A percentile compares a stretch with the other conserved stretches of the same genome.
Evolutionary conservation across 2,113 vertebrate species (phyloP).

Genomic region (Eonycteris spelaea): DNA sequence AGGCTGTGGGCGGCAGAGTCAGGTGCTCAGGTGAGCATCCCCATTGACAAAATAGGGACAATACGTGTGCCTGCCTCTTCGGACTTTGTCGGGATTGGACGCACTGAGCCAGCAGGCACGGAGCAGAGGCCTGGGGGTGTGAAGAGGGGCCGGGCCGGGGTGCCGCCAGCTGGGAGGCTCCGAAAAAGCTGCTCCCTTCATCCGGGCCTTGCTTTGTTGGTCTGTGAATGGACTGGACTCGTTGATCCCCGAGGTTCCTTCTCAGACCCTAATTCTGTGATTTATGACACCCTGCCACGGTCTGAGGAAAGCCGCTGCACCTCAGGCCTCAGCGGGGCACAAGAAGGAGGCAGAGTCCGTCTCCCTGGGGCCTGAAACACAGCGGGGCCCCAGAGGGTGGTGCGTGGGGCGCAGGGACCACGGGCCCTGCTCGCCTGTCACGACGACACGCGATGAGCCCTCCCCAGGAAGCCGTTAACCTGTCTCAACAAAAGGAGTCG

Average conservation of each 20-base stretch:
- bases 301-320: accelerated
- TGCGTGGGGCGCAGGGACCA: too few relatives aligned
- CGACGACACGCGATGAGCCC: accelerated
- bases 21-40: neutral
- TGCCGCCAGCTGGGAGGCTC: neutral
- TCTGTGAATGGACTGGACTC: neutral
- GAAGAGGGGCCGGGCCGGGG: accelerated
- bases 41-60: neutral
- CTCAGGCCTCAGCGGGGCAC: neutral
- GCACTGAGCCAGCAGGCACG: too few relatives aligned
- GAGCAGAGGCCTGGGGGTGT: neutral
- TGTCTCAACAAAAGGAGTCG: neutral
- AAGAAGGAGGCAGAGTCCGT: accelerated
- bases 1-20: neutral
- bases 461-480: accelerated
- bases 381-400: neutral
- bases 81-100: accelerated
- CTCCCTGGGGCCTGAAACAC: neutral
- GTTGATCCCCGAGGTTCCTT: neutral
- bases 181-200: neutral
- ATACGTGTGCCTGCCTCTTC: accelerated
- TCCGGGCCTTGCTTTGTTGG: neutral
- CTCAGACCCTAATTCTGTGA: neutral
- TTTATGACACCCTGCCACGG: neutral
- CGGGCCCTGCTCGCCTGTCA: too few relatives aligned